These are phyloP conservation scores for Argynnis bischoffii DNA, from an alignment of 2,888 invertebrate genomes.

Conservation along the genomic window DNA sequence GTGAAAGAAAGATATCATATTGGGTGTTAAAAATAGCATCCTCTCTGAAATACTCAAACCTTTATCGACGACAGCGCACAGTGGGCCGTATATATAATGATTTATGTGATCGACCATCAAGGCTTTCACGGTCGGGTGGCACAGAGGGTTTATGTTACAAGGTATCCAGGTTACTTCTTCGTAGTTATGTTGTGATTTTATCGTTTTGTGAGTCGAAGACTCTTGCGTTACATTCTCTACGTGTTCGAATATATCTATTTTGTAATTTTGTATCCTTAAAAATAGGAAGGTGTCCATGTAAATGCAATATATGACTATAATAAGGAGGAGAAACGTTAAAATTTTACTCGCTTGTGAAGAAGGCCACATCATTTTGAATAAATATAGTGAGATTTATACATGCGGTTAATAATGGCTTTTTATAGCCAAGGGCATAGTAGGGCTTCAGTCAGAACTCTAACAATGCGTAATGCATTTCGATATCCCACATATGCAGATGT, in stretches of 20 bases:
- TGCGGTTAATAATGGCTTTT: slow-evolving; percentile 36
- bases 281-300: slow-evolving; percentile 89
- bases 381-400: slow-evolving; percentile 29
- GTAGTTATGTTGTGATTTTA: slow-evolving; percentile 58
- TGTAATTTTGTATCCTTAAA: slow-evolving; percentile 86
- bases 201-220: slow-evolving; percentile 54
- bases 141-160: slow-evolving; percentile 88
- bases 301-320: slow-evolving; percentile 84
- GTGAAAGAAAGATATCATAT: slow-evolving; percentile 91
- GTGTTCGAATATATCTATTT: slow-evolving; percentile 72
- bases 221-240: slow-evolving; percentile 51
- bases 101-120: slow-evolving; percentile 92
- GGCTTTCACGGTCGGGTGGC: slow-evolving; percentile 91
- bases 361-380: slow-evolving; percentile 85
- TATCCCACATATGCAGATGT: slow-evolving; percentile 30
- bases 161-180: slow-evolving; percentile 83
- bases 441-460: slow-evolving; percentile 36
- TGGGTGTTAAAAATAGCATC: slow-evolving; percentile 87
- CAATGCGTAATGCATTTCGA: slow-evolving; percentile 26
- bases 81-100: slow-evolving; percentile 91
- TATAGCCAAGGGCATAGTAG: slow-evolving; percentile 40
- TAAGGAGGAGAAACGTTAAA: slow-evolving; percentile 81
- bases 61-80: slow-evolving; percentile 88
- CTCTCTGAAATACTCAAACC: slow-evolving; percentile 84
- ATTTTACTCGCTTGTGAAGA: slow-evolving; percentile 88